Evolutionary conservation across 2,113 vertebrate species (phyloP).

Genomic region (Nesogale talazaci): DNA sequence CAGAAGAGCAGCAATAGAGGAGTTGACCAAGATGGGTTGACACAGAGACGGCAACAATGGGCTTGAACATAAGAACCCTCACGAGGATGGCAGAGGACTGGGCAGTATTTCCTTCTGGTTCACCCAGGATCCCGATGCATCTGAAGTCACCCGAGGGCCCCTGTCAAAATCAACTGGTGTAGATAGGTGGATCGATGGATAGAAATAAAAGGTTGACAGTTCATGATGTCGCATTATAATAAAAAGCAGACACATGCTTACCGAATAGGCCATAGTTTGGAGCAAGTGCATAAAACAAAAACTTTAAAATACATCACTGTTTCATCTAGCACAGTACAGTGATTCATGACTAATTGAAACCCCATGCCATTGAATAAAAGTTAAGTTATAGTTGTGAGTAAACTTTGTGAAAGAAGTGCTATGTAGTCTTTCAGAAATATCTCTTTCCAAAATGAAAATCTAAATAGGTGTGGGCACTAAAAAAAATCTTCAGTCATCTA

Average conservation of each 20-base stretch:
- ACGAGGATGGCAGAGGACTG: too few species aligned
- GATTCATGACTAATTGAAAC: slow-evolving; percentile 51
- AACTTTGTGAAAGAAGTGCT: neutral
- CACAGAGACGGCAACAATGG: too few species aligned
- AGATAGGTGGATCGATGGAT: neutral
- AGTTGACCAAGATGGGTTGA: too few species aligned
- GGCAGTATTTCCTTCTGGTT: too few species aligned
- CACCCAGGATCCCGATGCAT: too few species aligned
- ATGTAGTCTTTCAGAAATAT: slow-evolving; percentile 10
- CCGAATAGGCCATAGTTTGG: neutral
- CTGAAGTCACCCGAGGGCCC: too few species aligned
- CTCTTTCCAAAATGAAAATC: neutral
- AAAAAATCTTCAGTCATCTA: neutral
- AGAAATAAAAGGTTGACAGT: neutral
- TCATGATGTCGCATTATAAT: neutral
- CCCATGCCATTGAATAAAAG: slow-evolving; percentile 2
- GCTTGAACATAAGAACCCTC: too few species aligned
- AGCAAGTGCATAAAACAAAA: neutral
- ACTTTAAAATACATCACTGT: neutral
- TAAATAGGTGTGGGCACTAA: neutral
- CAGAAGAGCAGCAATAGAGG: too few species aligned
- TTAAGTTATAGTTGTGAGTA: neutral
- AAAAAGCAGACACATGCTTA: neutral
- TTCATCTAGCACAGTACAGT: slow-evolving; percentile 40
- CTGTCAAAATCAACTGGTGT: too few species aligned